Conservation (phyloP, 2,113 vertebrate genomes). For the Donacobius atricapilla region DNA sequence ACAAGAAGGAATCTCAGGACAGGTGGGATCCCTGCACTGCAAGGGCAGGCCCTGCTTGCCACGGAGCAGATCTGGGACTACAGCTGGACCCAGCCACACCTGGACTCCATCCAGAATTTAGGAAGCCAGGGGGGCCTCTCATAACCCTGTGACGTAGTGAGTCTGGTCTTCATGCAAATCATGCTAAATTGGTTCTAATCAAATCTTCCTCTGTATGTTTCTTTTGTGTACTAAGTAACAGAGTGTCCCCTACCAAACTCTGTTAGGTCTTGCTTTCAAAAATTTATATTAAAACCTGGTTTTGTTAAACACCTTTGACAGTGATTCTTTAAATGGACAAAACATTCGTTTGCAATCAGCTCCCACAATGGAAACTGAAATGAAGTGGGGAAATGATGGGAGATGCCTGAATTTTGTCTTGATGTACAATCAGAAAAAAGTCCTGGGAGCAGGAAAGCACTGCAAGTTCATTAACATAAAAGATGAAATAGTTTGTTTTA, state of each 20-base stretch:
- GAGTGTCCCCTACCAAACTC: neutral
- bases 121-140: neutral
- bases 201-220: neutral
- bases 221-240: neutral
- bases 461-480: neutral
- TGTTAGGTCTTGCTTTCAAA: neutral
- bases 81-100: fast-evolving
- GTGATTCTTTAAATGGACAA: neutral
- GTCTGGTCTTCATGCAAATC: neutral
- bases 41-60: neutral
- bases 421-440: neutral
- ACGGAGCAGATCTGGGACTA: neutral
- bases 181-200: neutral
- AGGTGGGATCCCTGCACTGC: neutral
- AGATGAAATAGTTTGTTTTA: neutral
- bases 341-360: neutral
- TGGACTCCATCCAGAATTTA: neutral
- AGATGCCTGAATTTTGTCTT: neutral
- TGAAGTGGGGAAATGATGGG: fast-evolving
- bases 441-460: neutral
- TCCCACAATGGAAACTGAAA: neutral
- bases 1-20: fast-evolving
- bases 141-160: fast-evolving
- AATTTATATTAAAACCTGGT: neutral
- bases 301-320: neutral